These are phyloP conservation scores for Myzus persicae DNA, from an alignment of 1,140 invertebrate species.

Conservation along the genomic window DNA sequence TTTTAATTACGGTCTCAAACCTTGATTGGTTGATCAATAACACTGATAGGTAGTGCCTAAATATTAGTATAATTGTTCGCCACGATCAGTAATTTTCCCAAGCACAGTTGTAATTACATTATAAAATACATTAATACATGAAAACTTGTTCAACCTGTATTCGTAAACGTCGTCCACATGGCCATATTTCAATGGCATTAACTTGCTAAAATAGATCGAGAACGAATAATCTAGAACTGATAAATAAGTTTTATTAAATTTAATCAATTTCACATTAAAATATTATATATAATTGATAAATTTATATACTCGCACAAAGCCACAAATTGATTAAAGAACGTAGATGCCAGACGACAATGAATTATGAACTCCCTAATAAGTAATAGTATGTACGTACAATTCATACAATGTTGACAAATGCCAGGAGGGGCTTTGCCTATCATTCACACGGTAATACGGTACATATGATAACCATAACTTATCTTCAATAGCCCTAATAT, in stretches of 20 bases:
- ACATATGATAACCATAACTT: no score
- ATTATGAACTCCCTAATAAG: no score
- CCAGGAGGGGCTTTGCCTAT: no score
- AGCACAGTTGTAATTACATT: background rate
- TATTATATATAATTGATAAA: background rate
- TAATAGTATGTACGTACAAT: background rate
- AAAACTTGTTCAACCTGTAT: conserved; percentile 30
- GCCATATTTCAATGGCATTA: conserved; percentile 26
- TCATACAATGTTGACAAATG: background rate
- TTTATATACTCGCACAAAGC: background rate
- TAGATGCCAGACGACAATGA: no score
- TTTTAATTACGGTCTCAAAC: background rate
- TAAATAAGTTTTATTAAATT: background rate
- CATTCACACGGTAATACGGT: no score
- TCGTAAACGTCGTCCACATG: conserved; percentile 53
- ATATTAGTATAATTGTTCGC: background rate
- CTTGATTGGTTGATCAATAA: background rate
- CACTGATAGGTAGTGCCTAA: background rate
- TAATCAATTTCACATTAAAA: background rate
- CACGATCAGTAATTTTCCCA: background rate
- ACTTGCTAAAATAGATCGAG: background rate
- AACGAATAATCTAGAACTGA: background rate
- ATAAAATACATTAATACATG: background rate
- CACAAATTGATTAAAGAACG: background rate
- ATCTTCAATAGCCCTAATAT: no score